Percentiles rank a stretch among this genome's conserved stretches.
Evolutionary conservation across 2,113 vertebrate species (phyloP).

Genomic region (Micronycteris hirsuta): DNA sequence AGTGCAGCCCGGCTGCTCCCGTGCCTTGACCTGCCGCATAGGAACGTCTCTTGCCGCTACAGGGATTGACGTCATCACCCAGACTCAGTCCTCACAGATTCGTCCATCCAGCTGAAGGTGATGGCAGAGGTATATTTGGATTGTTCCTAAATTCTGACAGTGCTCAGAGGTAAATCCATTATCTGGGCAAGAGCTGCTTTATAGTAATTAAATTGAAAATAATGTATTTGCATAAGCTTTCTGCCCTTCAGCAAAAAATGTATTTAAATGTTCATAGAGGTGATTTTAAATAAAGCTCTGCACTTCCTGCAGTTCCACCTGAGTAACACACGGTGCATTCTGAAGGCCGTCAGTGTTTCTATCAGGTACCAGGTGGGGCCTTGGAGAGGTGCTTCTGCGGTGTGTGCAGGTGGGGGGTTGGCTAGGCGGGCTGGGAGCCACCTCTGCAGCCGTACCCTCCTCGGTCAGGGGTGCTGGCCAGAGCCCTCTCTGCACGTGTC

Average conservation of each 20-base stretch:
- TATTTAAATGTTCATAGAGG: slow-evolving; percentile 8
- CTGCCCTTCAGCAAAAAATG: not conserved
- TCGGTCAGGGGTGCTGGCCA: not conserved
- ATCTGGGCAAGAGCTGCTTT: not conserved
- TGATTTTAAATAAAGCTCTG: not conserved
- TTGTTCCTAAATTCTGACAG: slow-evolving; percentile 26
- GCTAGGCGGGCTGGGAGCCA: not conserved
- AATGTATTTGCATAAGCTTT: slow-evolving; percentile 32
- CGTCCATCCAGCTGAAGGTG: not conserved
- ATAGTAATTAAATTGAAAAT: slow-evolving; percentile 47
- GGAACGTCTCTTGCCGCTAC: not conserved
- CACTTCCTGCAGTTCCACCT: not conserved
- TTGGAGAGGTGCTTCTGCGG: not conserved
- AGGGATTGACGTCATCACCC: not conserved
- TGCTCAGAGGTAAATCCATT: slow-evolving; percentile 49
- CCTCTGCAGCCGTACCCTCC: fast-evolving
- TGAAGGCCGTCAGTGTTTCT: not conserved
- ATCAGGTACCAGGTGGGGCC: not conserved
- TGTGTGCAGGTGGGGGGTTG: not conserved
- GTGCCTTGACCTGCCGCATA: fast-evolving
- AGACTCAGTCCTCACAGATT: not conserved
- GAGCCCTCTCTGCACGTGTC: not conserved
- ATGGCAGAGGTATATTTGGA: slow-evolving; percentile 2
- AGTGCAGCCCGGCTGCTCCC: not conserved
- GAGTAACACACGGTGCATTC: not conserved